Base-by-base conservation (phyloP, 2,797 vertebrate species). In the Avahi laniger region DNA sequence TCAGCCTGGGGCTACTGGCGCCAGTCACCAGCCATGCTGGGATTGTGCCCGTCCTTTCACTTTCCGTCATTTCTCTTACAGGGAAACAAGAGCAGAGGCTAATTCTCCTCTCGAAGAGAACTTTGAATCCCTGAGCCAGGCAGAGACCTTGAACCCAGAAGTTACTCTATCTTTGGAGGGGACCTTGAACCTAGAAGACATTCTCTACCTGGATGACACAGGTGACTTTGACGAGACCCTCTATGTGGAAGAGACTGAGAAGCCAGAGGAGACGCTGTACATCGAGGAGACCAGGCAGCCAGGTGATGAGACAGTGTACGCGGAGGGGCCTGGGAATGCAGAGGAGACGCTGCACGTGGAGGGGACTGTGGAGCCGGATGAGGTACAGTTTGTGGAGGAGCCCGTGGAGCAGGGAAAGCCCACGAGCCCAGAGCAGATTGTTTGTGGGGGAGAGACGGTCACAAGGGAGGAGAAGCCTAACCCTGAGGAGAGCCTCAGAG, bases 131-230 rank as follows among this genome's bases (percentile, higher is more conserved):
- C 73, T 30, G 13, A 75, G 63, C 63, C 70, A 95, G 63, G 41
- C 33, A 9, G 43, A 89, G 72, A 84, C 61, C 38, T 54, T 90
- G 78, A 90, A 87, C n/a, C 94, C 97, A 80, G 97, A 96, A 95
- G 52, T 26, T 38, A 85, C 83, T 72, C 69, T 97, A 0, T 96
- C 91, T 87, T 86, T 96, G 83, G 94, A 96, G 76, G 96, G 97
- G 24, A 91, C 33, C 28, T 89, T 97, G 70, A 84, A 94, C 87
- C 83, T 97, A 65, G 97, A 98, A 57, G 97, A 97, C 75, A 96
- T 97, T 91, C 93, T 98, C 80, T 97, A 50, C 65, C 80, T 97
- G 70, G 97, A 92, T 12, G 90, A 83, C 67, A 41, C 83, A 7
- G 94, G 30, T 26, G 91, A 95, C 83, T n/a, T 89, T 48, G 96